These are phyloP conservation scores for Crioceris asparagi DNA, from an alignment of 2,888 invertebrate genomes.

Conservation along the genomic window DNA sequence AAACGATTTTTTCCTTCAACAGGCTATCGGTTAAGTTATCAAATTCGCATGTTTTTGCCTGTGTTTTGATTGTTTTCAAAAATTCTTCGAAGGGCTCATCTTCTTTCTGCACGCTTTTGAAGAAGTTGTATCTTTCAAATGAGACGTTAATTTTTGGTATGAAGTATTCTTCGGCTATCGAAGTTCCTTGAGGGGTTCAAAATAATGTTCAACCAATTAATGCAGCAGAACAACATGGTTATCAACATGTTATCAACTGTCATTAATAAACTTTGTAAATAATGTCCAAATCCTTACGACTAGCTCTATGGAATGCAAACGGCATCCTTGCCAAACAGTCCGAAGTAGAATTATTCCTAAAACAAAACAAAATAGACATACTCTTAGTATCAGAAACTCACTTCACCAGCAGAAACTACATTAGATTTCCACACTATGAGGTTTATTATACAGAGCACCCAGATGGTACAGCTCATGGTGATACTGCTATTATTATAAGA, in stretches of 20 bases:
- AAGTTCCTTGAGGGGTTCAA: slow-evolving; percentile 8
- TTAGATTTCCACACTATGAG: slow-evolving; percentile 6
- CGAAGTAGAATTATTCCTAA: not conserved
- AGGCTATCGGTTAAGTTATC: no score
- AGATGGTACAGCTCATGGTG: slow-evolving; percentile 3
- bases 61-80: no score
- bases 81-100: no score
- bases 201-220: slow-evolving; percentile 8
- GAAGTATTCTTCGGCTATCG: no score
- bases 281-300: not conserved
- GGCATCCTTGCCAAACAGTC: slow-evolving; percentile 6
- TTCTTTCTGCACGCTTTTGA: no score
- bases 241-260: slow-evolving; percentile 7
- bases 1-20: no score
- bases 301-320: slow-evolving; percentile 10
- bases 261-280: not conserved
- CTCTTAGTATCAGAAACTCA: slow-evolving; percentile 15
- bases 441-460: slow-evolving; percentile 10
- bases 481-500: slow-evolving; percentile 3
- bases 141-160: no score
- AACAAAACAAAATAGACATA: slow-evolving; percentile 9
- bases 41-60: no score
- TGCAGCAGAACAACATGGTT: slow-evolving; percentile 8
- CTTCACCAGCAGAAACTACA: slow-evolving; percentile 10
- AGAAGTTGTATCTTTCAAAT: no score